Evolutionary conservation across 2,113 vertebrate genomes (phyloP).

Genomic region (Psammodynastes pulverulentus): DNA sequence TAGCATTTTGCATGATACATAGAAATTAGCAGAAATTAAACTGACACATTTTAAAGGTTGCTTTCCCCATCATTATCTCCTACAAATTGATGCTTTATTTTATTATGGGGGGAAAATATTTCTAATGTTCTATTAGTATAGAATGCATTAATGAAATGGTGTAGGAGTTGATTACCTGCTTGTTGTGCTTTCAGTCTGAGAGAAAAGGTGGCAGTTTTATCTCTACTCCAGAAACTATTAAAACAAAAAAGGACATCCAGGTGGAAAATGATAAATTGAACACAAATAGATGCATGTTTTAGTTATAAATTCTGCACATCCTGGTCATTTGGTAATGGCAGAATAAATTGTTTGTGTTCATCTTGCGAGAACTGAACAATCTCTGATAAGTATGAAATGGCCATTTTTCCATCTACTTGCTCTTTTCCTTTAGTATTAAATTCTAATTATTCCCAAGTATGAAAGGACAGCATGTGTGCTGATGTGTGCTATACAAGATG

Average conservation of each 20-base stretch:
- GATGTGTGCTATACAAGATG: not conserved
- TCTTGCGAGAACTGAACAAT: rapidly evolving
- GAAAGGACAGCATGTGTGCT: not conserved
- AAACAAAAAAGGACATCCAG: not conserved
- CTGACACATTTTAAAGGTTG: not conserved
- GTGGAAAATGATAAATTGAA: not conserved
- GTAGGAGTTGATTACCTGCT: not conserved
- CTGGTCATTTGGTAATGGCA: conserved; percentile 49
- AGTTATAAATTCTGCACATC: conserved; percentile 22
- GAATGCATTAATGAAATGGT: not conserved
- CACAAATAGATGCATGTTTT: rapidly evolving
- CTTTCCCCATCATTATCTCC: not conserved
- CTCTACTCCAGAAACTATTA: rapidly evolving
- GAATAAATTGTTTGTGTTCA: conserved; percentile 62
- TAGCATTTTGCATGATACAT: not conserved
- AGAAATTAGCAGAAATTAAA: not conserved
- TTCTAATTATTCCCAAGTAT: conserved; percentile 28
- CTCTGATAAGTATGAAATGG: not conserved
- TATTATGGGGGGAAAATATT: no score
- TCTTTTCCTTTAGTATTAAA: conserved; percentile 28
- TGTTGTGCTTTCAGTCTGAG: not conserved
- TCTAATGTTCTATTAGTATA: not conserved
- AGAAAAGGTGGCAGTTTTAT: rapidly evolving
- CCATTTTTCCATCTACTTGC: rapidly evolving
- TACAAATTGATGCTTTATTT: not conserved